Percentiles rank a stretch among this genome's conserved stretches.
These are phyloP conservation scores for Eulithis prunata DNA, from an alignment of 2,888 invertebrate species.

Conservation along the genomic window DNA sequence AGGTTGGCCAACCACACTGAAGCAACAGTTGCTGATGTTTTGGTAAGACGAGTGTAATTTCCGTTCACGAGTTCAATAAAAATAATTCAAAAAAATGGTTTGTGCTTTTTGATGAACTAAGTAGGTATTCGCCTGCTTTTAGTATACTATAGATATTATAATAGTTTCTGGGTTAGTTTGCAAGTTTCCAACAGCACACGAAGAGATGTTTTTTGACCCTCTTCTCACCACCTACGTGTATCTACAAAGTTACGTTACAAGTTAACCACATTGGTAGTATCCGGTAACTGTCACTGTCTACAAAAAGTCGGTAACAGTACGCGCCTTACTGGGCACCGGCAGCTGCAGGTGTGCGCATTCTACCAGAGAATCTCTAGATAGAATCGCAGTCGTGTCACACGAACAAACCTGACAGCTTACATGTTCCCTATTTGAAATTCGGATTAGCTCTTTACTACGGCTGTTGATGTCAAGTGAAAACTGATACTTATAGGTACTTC, in stretches of 20 bases:
- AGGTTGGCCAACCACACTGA: slow-evolving; percentile 15
- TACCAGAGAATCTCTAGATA: slow-evolving; percentile 20
- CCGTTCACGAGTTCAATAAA: neutral
- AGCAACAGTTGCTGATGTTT: neutral
- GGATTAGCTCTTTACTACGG: slow-evolving; percentile 25
- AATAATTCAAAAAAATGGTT: too few relatives aligned
- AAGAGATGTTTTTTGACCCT: too few relatives aligned
- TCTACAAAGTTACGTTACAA: neutral
- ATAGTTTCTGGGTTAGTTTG: too few relatives aligned
- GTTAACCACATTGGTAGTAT: slow-evolving; percentile 10
- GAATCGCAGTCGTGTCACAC: slow-evolving; percentile 21
- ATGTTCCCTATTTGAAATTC: slow-evolving; percentile 35
- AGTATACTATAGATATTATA: neutral
- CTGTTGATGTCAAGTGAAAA: slow-evolving; percentile 10
- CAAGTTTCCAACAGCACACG: neutral
- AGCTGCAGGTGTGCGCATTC: slow-evolving; percentile 25
- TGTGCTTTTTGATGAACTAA: too few relatives aligned
- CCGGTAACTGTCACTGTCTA: slow-evolving; percentile 12
- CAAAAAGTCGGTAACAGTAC: slow-evolving; percentile 23
- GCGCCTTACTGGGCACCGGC: slow-evolving; percentile 18
- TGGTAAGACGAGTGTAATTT: neutral
- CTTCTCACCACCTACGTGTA: neutral
- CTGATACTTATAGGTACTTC: neutral
- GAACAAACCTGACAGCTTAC: slow-evolving; percentile 30
- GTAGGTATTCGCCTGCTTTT: neutral